Evolutionary conservation across 2,113 vertebrate species (phyloP), one percentile per base, ranked within the genome.

Genomic region (Indicator indicator): DNA sequence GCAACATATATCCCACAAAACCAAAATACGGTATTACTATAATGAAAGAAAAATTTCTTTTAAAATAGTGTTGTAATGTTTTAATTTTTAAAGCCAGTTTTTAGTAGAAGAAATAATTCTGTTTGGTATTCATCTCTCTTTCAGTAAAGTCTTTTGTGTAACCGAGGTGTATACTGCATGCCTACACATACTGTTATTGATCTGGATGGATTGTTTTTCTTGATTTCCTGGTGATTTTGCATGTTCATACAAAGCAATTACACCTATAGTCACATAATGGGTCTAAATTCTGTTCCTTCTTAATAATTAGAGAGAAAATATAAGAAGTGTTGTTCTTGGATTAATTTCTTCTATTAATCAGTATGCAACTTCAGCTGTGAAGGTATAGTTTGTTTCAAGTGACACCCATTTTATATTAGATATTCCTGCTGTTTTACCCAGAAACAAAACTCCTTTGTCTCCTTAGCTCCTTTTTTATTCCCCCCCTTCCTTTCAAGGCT

Each of bases 371-470:
- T 72, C 58, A 67, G 30, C 28, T 93, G 11, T 87, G 74, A 79
- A 96, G 93, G 24, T 93, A 21, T 50, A 69, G 59, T 91, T 90
- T 95, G 60, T 67, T 94, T 42, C 65, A 79, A 71, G 83, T 20
- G 32, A 89, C 50, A 63, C 59, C 36, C 44, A 71, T 18, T 79
- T 89, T 94, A 94, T 90, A 91, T 88, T 58, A 62, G 67, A 65
- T 50, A n/a, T 65, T 95, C 20, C 84, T 95, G 46, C 83, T 82
- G n/a, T 95, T 95, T 74, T 84, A n/a, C 75, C 50, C 54, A 94
- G 88, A 95, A 96, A 68, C 92, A 92, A 88, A 90, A 87, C 44
- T 94, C 70, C 75, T 97, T 97, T 97, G 96, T 96, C 93, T 97
- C 88, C 94, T 52, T 94, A 96, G 84, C 67, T 94, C 64, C 79